A percentile compares a stretch with the other conserved stretches of the same genome.
These are phyloP conservation scores for Oryzaephilus surinamensis DNA, from an alignment of 1,140 invertebrate genomes.

Conservation along the genomic window DNA sequence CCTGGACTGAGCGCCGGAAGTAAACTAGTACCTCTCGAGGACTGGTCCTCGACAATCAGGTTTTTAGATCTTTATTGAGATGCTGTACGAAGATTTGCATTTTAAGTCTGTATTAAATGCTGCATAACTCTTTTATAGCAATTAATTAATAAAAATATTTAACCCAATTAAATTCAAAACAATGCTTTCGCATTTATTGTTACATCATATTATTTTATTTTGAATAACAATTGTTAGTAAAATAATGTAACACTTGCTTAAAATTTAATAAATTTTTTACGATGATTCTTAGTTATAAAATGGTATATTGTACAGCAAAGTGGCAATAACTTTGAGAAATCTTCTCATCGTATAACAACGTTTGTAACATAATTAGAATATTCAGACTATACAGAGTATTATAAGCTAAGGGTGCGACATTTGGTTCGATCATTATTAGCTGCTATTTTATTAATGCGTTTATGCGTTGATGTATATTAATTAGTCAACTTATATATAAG, in stretches of 20 bases:
- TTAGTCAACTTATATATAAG: too few species aligned
- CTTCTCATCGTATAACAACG: constrained; percentile 1
- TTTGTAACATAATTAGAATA: constrained; percentile 9
- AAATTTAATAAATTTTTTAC: too few species aligned
- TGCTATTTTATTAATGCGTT: constrained; percentile 34
- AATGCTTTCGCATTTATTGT: too few species aligned
- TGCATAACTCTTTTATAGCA: too few species aligned
- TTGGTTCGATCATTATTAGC: constrained; percentile 34
- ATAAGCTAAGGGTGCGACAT: too few species aligned
- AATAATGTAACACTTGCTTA: too few species aligned
- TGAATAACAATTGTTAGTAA: too few species aligned
- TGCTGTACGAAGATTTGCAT: constrained; percentile 11
- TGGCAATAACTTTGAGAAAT: constrained; percentile 7
- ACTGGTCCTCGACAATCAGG: constrained; percentile 24
- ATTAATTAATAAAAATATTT: too few species aligned
- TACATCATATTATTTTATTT: too few species aligned
- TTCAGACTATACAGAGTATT: constrained; percentile 5
- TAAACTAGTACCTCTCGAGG: constrained; percentile 17
- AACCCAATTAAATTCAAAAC: too few species aligned
- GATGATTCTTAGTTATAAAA: too few species aligned
- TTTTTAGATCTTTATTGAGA: constrained; percentile 16
- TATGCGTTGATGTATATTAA: constrained; percentile 36
- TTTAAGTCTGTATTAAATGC: too few species aligned
- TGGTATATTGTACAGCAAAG: background rate
- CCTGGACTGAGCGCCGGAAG: constrained; percentile 32